phyloP scores from a whole-genome alignment of 1,140 invertebrate species.

The Zaprionus gabonicus region DNA sequence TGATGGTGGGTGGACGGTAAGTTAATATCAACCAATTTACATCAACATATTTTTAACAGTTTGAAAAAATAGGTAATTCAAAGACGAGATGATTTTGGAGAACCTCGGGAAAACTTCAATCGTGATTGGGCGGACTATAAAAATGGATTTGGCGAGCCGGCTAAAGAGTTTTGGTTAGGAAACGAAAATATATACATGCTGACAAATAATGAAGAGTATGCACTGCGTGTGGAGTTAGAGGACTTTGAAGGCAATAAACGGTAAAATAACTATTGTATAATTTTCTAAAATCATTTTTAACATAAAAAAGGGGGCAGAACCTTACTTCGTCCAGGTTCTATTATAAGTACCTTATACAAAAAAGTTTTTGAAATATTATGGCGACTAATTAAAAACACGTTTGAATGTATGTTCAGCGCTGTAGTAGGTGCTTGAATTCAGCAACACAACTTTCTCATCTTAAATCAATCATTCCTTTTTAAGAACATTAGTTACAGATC shows the following conservation, averaged over 20 bases:
- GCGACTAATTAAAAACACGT: too few species aligned
- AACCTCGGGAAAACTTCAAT: slow-evolving; percentile 96
- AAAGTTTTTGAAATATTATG: too few species aligned
- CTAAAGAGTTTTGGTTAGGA: slow-evolving; percentile 96
- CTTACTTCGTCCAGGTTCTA: too few species aligned
- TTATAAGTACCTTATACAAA: too few species aligned
- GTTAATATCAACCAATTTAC: slow-evolving; percentile 31
- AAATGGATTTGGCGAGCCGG: slow-evolving; percentile 96
- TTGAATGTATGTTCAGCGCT: too few species aligned
- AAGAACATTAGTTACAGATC: too few species aligned
- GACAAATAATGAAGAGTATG: slow-evolving; percentile 97
- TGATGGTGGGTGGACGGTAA: slow-evolving; percentile 97
- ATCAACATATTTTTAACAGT: slow-evolving; percentile 37
- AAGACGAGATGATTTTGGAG: slow-evolving; percentile 93
- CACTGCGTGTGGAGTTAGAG: slow-evolving; percentile 94
- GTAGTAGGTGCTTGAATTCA: too few species aligned
- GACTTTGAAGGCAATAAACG: slow-evolving; percentile 97
- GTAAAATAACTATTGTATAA: slow-evolving; percentile 83
- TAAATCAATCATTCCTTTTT: too few species aligned
- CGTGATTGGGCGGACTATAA: slow-evolving; percentile 98
- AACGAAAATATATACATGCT: slow-evolving; percentile 97
- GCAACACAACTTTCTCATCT: too few species aligned
- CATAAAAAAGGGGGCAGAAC: too few species aligned
- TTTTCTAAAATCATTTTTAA: too few species aligned
- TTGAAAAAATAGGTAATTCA: slow-evolving; percentile 91